Evolutionary conservation across 2,797 vertebrate genomes (phyloP).

Genomic region (Anableps anableps): DNA sequence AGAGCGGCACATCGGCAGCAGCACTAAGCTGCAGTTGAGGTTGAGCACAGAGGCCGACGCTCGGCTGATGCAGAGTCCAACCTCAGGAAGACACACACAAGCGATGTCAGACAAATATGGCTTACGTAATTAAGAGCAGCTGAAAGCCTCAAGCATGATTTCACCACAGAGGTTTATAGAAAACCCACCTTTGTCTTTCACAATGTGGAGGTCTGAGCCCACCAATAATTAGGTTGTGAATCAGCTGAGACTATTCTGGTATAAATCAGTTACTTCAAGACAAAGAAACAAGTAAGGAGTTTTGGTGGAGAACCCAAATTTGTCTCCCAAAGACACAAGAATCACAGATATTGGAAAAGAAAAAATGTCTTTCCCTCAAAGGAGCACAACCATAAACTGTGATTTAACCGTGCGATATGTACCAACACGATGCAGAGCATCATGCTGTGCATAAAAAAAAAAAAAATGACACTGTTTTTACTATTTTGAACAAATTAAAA

Average conservation of each 20-base stretch:
- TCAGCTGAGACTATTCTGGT: constrained; percentile 1
- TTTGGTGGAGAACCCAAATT: background rate
- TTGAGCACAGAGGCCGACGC: constrained; percentile 95
- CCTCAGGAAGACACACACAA: constrained; percentile 80
- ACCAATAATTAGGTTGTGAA: background rate
- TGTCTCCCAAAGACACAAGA: background rate
- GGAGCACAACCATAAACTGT: background rate
- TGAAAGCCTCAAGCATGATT: constrained; percentile 28
- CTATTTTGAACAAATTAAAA: background rate
- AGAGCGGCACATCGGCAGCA: constrained; percentile 92
- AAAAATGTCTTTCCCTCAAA: background rate
- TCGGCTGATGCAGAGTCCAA: constrained; percentile 95
- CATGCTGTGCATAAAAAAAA: background rate
- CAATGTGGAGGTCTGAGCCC: background rate
- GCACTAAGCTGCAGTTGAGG: constrained; percentile 94
- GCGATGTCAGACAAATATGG: constrained; percentile 8
- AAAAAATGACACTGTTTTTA: background rate
- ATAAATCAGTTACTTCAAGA: constrained; percentile 1
- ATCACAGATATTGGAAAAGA: background rate
- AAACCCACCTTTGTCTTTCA: constrained; percentile 33
- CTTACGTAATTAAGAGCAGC: constrained; percentile 17
- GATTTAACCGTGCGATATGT: background rate
- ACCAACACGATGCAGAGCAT: background rate
- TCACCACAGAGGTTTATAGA: constrained; percentile 4
- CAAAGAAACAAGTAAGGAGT: background rate